phyloP scores from a whole-genome alignment of 2,888 invertebrate species.

The Cinara cedri region DNA sequence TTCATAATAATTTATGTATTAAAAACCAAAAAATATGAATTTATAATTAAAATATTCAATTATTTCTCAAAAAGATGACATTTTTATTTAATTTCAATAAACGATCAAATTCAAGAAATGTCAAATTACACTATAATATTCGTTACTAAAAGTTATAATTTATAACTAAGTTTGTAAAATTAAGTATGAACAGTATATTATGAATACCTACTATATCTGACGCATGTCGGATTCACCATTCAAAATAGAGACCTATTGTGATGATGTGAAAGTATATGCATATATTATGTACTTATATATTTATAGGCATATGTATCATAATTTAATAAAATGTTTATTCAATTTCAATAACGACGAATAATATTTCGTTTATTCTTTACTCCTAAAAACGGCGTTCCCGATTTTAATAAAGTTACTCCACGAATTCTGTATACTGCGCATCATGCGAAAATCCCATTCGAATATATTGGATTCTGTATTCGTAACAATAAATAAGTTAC shows the following conservation, averaged over 20 bases:
- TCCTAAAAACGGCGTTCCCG: neutral
- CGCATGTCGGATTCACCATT: neutral
- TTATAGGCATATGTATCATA: too few species aligned
- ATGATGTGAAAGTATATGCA: neutral
- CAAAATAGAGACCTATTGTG: neutral
- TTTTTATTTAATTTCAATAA: too few species aligned
- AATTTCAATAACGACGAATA: neutral
- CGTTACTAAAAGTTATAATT: too few species aligned
- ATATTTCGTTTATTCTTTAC: slow-evolving; percentile 15
- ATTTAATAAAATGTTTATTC: neutral
- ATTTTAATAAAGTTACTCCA: neutral
- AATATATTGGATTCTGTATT: slow-evolving; percentile 11
- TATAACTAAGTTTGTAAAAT: too few species aligned
- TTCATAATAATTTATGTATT: too few species aligned
- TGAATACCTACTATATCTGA: too few species aligned
- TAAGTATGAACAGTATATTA: too few species aligned
- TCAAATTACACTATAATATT: too few species aligned
- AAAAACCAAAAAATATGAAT: too few species aligned
- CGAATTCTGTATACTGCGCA: neutral
- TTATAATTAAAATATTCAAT: too few species aligned
- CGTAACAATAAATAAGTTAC: slow-evolving; percentile 21
- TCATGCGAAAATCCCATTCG: slow-evolving; percentile 13
- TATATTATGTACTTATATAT: neutral
- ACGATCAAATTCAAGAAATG: too few species aligned
- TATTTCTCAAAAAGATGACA: too few species aligned